A percentile compares a stretch with the other conserved stretches of the same genome.
Conservation (phyloP, 2,888 invertebrate genomes). For the Esperia sulphurella region DNA sequence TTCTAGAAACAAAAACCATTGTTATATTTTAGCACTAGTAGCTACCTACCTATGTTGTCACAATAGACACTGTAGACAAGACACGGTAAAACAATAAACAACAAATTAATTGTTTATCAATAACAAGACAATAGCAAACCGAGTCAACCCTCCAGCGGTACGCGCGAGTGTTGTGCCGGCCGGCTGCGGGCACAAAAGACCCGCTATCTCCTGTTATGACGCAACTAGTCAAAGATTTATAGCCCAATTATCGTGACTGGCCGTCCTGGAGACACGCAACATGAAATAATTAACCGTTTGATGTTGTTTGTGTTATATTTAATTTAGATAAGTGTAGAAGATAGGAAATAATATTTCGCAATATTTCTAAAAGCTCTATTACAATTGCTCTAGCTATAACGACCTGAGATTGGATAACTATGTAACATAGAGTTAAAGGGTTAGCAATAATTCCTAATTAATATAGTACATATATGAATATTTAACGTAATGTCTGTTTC, state of each 20-base stretch:
- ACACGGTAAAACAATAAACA: slow-evolving; percentile 5
- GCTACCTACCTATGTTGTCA: background rate
- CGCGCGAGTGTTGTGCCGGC: background rate
- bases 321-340: background rate
- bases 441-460: too few relatives aligned
- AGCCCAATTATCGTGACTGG: background rate
- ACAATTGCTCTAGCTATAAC: background rate
- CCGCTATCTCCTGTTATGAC: slow-evolving; percentile 7
- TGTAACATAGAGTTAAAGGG: too few relatives aligned
- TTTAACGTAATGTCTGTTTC: too few relatives aligned
- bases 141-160: background rate
- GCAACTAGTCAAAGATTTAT: slow-evolving; percentile 6
- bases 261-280: slow-evolving; percentile 2
- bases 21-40: too few relatives aligned
- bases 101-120: slow-evolving; percentile 15
- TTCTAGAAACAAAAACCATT: too few relatives aligned
- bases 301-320: slow-evolving; percentile 1
- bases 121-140: slow-evolving; percentile 4
- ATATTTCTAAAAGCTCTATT: too few relatives aligned
- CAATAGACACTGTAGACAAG: background rate
- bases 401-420: too few relatives aligned
- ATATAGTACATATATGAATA: too few relatives aligned
- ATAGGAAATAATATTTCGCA: background rate
- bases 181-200: slow-evolving; percentile 1
- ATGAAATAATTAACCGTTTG: slow-evolving; percentile 5